phyloP scores from a whole-genome alignment of 1,140 invertebrate species.

The Ganaspis sp. region DNA sequence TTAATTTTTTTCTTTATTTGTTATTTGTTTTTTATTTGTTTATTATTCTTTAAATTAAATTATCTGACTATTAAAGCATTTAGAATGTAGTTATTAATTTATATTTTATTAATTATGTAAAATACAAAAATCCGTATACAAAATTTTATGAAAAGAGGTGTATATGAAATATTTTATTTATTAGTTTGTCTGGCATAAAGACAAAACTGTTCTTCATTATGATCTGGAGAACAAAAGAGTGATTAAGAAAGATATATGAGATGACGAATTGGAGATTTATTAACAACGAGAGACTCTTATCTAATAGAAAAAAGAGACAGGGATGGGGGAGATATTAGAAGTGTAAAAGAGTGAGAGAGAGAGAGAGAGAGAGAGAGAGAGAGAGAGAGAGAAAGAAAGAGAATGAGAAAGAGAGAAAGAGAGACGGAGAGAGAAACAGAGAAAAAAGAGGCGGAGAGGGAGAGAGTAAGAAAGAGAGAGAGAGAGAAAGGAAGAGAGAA shows the following conservation, averaged over 20 bases:
- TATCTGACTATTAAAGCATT: too few relatives aligned
- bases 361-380: neutral
- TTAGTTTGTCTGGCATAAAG: neutral
- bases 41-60: too few relatives aligned
- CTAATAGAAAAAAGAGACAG: neutral
- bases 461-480: neutral
- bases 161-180: too few relatives aligned
- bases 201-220: neutral
- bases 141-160: too few relatives aligned
- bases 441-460: constrained; percentile 28
- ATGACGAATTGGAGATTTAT: constrained; percentile 8
- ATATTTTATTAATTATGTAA: too few relatives aligned
- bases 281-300: neutral
- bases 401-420: neutral
- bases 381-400: neutral
- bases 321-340: neutral
- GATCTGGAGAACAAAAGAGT: neutral
- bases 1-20: too few relatives aligned
- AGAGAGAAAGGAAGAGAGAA: neutral
- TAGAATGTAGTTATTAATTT: too few relatives aligned
- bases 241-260: neutral
- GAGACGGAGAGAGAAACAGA: constrained; percentile 11
- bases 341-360: constrained; percentile 28
- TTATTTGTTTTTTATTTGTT: too few relatives aligned
- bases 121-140: too few relatives aligned